Evolutionary conservation across 2,888 invertebrate genomes (phyloP), one percentile per base, ranked within the genome.

Genomic region (Pyralis farinalis): DNA sequence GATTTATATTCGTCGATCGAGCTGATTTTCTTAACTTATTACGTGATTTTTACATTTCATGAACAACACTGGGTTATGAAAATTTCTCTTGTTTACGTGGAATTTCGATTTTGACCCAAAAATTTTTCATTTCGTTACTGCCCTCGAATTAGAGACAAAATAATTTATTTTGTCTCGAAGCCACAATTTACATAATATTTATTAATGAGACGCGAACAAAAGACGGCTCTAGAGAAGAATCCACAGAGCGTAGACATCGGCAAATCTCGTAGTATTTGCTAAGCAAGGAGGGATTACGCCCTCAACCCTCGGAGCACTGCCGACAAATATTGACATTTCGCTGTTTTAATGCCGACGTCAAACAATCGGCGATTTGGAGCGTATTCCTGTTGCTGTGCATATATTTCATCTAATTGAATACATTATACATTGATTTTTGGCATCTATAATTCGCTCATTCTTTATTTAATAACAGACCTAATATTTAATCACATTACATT

Each of bases 301-400:
- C 72, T 71, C 67, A 58, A 69, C 69, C 71, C 71, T 58, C 58
- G 62, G 62, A 61, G 60, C 58, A 64, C 64, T 63, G 59, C 62
- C 58, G 63, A 61, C 83, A 84, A 87, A 87, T 87, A 87, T 87
- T 87, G 87, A 86, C 85, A 82, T 76, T 83, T 78, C 76, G 75
- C 83, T 74, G 85, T 86, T 87, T 86, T 87, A 86, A 87, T 87
- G 86, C 87, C 80, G 73, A 83, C 86, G 80, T 84, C 83, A 87
- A 87, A 87, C 86, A 87, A 84, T 79, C 76, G 80, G 62, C 82
- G 80, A 84, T 85, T 84, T 83, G 55, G 39, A 31, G n/a, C 1
- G 40, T 42, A 59, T 40, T 77, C 68, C 2, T 49, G 46, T 44
- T 71, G 10, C 30, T 41, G 55, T 16, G 12, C n/a, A 0, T 2